These are phyloP conservation scores for Hemistola chrysoprasaria DNA, from an alignment of 2,888 invertebrate species.

Conservation along the genomic window DNA sequence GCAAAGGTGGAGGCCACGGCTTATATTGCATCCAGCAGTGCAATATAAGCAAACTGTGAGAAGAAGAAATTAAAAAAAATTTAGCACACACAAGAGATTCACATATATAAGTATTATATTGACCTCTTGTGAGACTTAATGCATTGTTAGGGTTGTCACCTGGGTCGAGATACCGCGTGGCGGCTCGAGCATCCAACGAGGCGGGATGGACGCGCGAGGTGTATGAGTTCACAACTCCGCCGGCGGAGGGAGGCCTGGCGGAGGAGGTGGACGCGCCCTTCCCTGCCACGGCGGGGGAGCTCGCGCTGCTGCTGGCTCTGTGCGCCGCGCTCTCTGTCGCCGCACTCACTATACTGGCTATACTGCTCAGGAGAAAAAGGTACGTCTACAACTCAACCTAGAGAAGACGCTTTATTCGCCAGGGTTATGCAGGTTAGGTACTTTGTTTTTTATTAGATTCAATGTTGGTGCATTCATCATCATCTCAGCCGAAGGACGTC, in stretches of 20 bases:
- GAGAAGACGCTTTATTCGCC: no score
- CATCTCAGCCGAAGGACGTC: no score
- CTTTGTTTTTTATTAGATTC: no score
- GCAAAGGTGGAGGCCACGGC: no score
- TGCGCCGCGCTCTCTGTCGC: slow-evolving; percentile 81
- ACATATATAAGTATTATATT: no score
- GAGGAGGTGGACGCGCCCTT: slow-evolving; percentile 74
- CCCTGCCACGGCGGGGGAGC: slow-evolving; percentile 71
- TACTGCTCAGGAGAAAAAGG: slow-evolving; percentile 79
- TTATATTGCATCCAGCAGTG: no score
- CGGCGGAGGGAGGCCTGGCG: slow-evolving; percentile 76
- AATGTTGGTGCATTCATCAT: no score
- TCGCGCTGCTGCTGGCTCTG: slow-evolving; percentile 73
- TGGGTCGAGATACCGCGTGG: slow-evolving; percentile 83
- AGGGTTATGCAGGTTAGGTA: no score
- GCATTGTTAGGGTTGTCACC: slow-evolving; percentile 71
- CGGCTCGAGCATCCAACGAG: slow-evolving; percentile 83
- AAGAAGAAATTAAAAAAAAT: no score
- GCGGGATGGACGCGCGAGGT: slow-evolving; percentile 83
- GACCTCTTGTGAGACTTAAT: no score
- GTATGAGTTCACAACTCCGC: slow-evolving; percentile 82
- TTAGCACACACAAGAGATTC: no score
- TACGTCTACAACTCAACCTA: slow-evolving; percentile 30
- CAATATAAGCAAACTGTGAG: no score
- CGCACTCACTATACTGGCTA: slow-evolving; percentile 81